phyloP scores from a whole-genome alignment of 2,113 vertebrate species.

The Hemichromis elongatus region DNA sequence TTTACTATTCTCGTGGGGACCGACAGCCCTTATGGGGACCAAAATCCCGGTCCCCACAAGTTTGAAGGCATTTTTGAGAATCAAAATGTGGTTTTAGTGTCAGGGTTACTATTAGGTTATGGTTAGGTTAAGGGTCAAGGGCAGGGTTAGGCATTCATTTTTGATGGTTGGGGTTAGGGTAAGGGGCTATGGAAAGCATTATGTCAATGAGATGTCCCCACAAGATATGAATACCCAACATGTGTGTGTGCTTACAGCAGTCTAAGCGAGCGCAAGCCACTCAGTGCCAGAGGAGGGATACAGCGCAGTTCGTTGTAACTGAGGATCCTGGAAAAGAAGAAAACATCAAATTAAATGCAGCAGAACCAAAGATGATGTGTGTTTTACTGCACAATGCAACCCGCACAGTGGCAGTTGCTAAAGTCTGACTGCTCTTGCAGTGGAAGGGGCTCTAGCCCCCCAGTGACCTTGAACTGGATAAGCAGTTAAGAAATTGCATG shows the following conservation, averaged over 20 bases:
- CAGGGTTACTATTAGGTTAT: too few species aligned
- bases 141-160: too few species aligned
- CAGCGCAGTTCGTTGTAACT: constrained; percentile 95
- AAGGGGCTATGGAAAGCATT: too few species aligned
- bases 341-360: neutral
- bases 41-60: too few species aligned
- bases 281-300: constrained; percentile 86
- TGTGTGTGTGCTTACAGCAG: constrained; percentile 81
- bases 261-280: constrained; percentile 87
- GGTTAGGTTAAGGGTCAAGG: too few species aligned
- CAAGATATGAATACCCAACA: too few species aligned
- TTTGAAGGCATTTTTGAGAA: too few species aligned
- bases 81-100: too few species aligned
- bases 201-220: too few species aligned
- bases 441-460: neutral
- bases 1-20: too few species aligned
- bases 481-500: neutral
- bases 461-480: neutral
- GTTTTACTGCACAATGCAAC: neutral
- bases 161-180: too few species aligned
- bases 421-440: neutral
- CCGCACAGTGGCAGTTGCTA: neutral
- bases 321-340: constrained; percentile 80
- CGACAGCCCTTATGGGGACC: too few species aligned
- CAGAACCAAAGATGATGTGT: neutral